A percentile compares a stretch with the other conserved stretches of the same genome.
phyloP scores from a whole-genome alignment of 37 sponge, comb jelly and placozoan species.

The Crambe crambe region DNA sequence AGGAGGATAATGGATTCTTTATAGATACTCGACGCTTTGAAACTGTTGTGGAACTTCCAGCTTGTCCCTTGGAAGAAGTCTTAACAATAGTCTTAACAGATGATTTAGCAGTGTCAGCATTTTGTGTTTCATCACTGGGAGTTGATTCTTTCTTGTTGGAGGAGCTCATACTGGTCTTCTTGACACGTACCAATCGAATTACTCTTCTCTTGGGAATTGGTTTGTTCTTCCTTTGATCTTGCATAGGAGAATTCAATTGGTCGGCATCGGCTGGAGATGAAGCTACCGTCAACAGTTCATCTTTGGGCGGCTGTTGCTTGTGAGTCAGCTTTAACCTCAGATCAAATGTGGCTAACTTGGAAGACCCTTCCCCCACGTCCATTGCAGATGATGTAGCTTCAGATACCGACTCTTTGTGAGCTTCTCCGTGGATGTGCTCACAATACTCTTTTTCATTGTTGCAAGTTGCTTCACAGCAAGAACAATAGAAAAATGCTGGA shows the following conservation, averaged over 20 bases:
- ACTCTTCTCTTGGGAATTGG: not conserved
- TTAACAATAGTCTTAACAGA: too few species aligned
- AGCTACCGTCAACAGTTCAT: not conserved
- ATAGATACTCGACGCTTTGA: too few species aligned
- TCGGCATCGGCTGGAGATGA: not conserved
- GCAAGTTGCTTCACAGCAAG: not conserved
- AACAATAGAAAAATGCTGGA: not conserved
- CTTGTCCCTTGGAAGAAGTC: too few species aligned
- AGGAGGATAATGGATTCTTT: too few species aligned
- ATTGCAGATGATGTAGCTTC: not conserved
- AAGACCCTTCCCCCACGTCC: not conserved
- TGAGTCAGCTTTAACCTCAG: not conserved
- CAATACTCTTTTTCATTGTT: not conserved
- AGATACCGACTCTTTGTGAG: not conserved
- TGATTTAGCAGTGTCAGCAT: too few species aligned
- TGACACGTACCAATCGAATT: too few species aligned
- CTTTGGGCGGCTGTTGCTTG: not conserved
- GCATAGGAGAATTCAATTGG: not conserved
- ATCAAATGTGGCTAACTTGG: not conserved
- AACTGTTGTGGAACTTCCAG: too few species aligned
- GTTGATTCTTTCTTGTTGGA: too few species aligned
- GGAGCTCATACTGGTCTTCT: too few species aligned
- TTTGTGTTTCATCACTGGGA: too few species aligned
- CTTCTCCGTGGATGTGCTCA: not conserved
- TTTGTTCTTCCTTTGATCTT: not conserved